A percentile compares a stretch with the other conserved stretches of the same genome.
Evolutionary conservation across 2,888 invertebrate genomes (phyloP).

Genomic region (Apoderus coryli): DNA sequence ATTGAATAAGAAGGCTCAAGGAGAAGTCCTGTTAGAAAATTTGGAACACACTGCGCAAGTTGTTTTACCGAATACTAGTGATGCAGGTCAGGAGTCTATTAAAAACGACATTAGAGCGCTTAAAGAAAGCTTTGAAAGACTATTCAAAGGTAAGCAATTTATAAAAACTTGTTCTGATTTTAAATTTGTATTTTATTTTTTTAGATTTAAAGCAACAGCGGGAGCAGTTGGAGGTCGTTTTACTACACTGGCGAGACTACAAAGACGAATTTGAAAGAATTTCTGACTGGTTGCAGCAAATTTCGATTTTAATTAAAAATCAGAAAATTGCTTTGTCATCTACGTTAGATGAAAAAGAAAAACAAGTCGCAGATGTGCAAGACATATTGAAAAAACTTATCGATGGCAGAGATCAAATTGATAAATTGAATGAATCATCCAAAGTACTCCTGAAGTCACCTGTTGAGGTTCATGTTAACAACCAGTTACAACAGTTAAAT

Average conservation of each 20-base stretch:
- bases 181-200: constrained; percentile 1
- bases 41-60: constrained; percentile 79
- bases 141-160: constrained; percentile 59
- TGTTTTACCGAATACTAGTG: constrained; percentile 68
- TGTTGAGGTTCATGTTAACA: constrained; percentile 74
- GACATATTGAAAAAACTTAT: constrained; percentile 59
- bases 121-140: constrained; percentile 67
- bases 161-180: background rate
- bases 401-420: constrained; percentile 69
- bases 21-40: constrained; percentile 74
- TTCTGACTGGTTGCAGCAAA: constrained; percentile 86
- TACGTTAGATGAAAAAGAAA: constrained; percentile 67
- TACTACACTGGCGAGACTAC: constrained; percentile 76
- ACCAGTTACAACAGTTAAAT: constrained; percentile 72
- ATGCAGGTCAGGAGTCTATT: constrained; percentile 64
- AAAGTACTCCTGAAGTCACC: constrained; percentile 66
- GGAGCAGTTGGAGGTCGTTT: constrained; percentile 64
- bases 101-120: constrained; percentile 74
- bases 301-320: constrained; percentile 79
- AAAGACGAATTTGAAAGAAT: constrained; percentile 85
- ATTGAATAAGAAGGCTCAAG: constrained; percentile 80
- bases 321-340: constrained; percentile 73
- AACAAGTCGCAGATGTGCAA: constrained; percentile 69
- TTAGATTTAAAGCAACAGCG: constrained; percentile 70
- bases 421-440: constrained; percentile 68